These are phyloP conservation scores for Allacma fusca DNA, from an alignment of 2,888 invertebrate genomes.

Conservation along the genomic window DNA sequence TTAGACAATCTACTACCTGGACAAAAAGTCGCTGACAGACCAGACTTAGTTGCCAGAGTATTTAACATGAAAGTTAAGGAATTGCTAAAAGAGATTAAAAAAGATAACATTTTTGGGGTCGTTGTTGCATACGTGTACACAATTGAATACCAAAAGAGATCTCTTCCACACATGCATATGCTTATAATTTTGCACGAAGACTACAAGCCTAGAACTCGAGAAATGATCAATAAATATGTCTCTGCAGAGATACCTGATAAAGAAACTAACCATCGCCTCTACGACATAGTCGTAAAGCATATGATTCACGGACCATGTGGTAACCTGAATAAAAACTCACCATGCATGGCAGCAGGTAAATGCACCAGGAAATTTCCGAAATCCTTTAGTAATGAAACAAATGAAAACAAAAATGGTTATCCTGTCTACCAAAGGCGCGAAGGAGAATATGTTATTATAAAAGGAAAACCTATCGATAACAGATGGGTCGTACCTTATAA, in stretches of 20 bases:
- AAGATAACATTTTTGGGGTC: constrained; percentile 26
- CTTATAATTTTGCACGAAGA: neutral
- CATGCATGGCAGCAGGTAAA: neutral
- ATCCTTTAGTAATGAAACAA: neutral
- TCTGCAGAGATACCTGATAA: constrained; percentile 23
- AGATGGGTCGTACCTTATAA: too few relatives aligned
- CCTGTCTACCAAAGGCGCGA: too few relatives aligned
- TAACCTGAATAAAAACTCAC: neutral
- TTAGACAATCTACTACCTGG: constrained; percentile 2
- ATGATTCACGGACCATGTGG: too few relatives aligned
- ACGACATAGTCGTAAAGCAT: neutral
- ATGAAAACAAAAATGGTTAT: too few relatives aligned
- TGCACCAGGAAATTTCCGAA: constrained; percentile 33
- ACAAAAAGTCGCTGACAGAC: constrained; percentile 14
- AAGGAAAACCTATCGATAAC: too few relatives aligned
- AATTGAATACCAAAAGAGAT: constrained; percentile 54
- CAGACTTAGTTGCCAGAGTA: constrained; percentile 37
- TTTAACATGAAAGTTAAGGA: constrained; percentile 36
- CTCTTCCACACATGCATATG: constrained; percentile 20
- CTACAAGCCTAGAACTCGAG: neutral
- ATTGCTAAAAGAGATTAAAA: constrained; percentile 17
- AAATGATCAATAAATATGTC: neutral
- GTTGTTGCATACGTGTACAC: constrained; percentile 50
- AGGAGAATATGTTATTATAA: too few relatives aligned
- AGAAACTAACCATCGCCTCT: neutral